Evolutionary conservation across 2,797 vertebrate genomes (phyloP).

Genomic region (Cercopithecus neglectus): DNA sequence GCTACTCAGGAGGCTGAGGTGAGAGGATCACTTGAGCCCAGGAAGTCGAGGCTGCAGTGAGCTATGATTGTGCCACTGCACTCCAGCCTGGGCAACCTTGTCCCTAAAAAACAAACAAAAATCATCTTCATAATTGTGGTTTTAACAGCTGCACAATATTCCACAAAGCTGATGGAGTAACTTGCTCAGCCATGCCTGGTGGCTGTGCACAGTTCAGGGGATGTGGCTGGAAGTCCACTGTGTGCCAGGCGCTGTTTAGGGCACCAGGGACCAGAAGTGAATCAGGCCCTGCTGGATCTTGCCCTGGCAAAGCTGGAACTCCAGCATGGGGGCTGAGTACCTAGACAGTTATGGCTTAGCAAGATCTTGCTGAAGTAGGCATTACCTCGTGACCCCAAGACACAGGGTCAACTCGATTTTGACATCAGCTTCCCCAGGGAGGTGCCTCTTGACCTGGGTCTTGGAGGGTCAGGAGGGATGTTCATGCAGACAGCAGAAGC

Average conservation of each 20-base stretch:
- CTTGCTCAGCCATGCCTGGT: background rate
- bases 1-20: background rate
- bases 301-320: background rate
- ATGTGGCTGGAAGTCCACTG: background rate
- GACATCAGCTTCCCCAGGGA: background rate
- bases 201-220: background rate
- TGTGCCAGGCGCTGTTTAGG: rapidly evolving
- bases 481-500: background rate
- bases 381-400: background rate
- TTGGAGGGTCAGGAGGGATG: background rate
- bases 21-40: background rate
- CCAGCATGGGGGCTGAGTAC: background rate
- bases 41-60: background rate
- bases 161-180: background rate
- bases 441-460: background rate
- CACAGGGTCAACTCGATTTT: background rate
- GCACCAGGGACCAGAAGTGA: background rate
- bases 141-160: background rate
- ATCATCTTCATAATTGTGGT: background rate
- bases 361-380: background rate
- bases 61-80: background rate
- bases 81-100: background rate
- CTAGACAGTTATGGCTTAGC: background rate
- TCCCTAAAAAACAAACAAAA: background rate
- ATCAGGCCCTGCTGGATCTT: background rate